These are phyloP conservation scores for Myathropa florea DNA, from an alignment of 2,888 invertebrate genomes.

Conservation along the genomic window DNA sequence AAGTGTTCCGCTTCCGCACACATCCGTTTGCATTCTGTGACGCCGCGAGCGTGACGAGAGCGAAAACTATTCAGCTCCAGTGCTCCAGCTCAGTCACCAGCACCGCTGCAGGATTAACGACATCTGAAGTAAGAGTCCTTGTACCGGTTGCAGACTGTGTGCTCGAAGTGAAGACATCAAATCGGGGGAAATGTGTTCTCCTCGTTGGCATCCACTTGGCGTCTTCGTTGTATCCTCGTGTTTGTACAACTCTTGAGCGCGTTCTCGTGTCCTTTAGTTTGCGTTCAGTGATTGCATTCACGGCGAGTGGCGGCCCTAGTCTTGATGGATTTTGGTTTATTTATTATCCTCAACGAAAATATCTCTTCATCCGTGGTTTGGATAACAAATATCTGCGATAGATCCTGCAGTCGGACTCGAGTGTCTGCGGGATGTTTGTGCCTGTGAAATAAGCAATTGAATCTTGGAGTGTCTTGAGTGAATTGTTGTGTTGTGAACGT, in stretches of 20 bases:
- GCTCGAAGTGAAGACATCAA: constrained; percentile 15
- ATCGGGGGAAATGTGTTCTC: constrained; percentile 12
- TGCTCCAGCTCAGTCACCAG: too few relatives aligned
- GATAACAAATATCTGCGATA: background rate
- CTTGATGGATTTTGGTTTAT: constrained; percentile 59
- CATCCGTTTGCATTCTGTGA: background rate
- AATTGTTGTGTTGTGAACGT: background rate
- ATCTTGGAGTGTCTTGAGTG: background rate
- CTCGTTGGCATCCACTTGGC: background rate
- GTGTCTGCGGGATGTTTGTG: background rate
- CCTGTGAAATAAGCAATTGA: background rate
- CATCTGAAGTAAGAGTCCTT: constrained; percentile 35
- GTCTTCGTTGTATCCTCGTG: background rate
- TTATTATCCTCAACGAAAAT: constrained; percentile 46
- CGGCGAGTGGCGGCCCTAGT: constrained; percentile 5
- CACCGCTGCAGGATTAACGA: constrained; percentile 21
- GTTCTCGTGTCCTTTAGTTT: constrained; percentile 28
- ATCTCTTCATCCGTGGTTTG: background rate
- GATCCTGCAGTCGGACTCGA: background rate
- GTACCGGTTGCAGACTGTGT: constrained; percentile 18
- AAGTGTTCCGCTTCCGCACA: background rate
- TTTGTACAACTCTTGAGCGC: constrained; percentile 44
- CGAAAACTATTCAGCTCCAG: background rate
- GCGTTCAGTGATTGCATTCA: constrained; percentile 51
- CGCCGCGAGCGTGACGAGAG: background rate